phyloP scores from a whole-genome alignment of 2,113 vertebrate species.

The Forbesichthys agassizii region DNA sequence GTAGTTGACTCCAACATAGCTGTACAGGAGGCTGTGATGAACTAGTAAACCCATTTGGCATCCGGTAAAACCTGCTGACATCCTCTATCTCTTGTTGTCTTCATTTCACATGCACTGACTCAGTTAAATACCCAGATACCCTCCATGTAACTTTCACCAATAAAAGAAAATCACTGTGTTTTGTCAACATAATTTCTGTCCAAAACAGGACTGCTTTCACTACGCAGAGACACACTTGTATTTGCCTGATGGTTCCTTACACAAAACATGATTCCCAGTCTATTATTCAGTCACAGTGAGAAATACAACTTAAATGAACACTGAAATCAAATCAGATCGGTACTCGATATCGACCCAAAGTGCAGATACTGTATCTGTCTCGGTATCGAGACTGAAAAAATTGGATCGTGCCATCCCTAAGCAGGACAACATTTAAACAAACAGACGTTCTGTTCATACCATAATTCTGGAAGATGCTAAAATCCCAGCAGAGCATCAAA shows the following conservation, averaged over 20 bases:
- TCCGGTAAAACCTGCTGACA: conserved; percentile 13
- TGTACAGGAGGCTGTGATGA: conserved; percentile 56
- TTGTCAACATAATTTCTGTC: conserved; percentile 27
- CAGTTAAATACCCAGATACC: conserved; percentile 2
- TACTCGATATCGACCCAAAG: too few relatives aligned
- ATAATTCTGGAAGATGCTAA: conserved; percentile 71
- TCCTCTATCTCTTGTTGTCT: neutral
- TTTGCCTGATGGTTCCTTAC: conserved; percentile 8
- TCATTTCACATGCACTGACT: neutral
- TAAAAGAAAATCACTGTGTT: conserved; percentile 15
- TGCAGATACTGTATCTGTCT: too few relatives aligned
- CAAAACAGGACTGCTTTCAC: conserved; percentile 28
- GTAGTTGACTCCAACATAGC: conserved; percentile 67
- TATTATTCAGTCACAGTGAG: too few relatives aligned
- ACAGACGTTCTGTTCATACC: conserved; percentile 66
- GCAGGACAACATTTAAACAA: conserved; percentile 58
- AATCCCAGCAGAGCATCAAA: conserved; percentile 76
- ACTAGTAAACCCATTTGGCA: conserved; percentile 52
- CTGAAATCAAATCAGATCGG: too few relatives aligned
- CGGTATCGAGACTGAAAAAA: too few relatives aligned
- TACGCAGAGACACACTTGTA: conserved; percentile 36
- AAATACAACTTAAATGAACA: too few relatives aligned
- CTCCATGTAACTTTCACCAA: conserved; percentile 3
- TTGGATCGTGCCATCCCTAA: neutral
- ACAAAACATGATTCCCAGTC: too few relatives aligned